Evolutionary conservation across 2,113 vertebrate genomes (phyloP).

Genomic region (human (Homo sapiens)): DNA sequence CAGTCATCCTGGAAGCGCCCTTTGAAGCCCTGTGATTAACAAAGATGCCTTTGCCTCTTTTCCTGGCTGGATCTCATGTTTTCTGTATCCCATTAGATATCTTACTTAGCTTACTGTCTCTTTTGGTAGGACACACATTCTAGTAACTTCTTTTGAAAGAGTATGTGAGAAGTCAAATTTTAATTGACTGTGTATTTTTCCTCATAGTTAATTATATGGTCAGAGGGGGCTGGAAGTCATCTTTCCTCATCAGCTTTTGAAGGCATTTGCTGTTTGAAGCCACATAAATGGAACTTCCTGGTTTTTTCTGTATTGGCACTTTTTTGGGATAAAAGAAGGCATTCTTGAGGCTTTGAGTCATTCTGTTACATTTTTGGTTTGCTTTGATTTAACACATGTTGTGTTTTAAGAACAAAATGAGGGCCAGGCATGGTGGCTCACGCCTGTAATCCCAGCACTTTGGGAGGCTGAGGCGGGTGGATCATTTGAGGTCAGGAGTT

Average conservation of each 20-base stretch:
- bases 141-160: slow-evolving; percentile 12
- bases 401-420: slow-evolving; percentile 33
- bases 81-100: neutral
- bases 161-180: slow-evolving; percentile 1
- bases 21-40: neutral
- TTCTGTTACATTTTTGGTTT: slow-evolving; percentile 28
- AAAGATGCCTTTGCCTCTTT: neutral
- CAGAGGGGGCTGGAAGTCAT: neutral
- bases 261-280: neutral
- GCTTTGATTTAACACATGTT: slow-evolving; percentile 6
- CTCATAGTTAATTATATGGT: neutral
- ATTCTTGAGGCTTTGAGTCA: slow-evolving; percentile 45
- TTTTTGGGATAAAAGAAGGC: neutral
- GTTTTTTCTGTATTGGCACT: slow-evolving; percentile 1
- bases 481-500: too few species aligned
- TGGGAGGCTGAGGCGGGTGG: too few species aligned
- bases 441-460: too few species aligned
- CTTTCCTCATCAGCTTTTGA: slow-evolving; percentile 28
- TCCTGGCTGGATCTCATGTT: neutral
- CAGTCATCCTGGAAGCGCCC: neutral
- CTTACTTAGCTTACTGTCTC: neutral
- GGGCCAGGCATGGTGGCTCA: too few species aligned
- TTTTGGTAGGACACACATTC: neutral
- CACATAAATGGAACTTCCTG: neutral
- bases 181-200: neutral